Percentiles rank a stretch among this genome's conserved stretches.
Evolutionary conservation across 2,888 invertebrate genomes (phyloP).

Genomic region (Antheraea assamensis): DNA sequence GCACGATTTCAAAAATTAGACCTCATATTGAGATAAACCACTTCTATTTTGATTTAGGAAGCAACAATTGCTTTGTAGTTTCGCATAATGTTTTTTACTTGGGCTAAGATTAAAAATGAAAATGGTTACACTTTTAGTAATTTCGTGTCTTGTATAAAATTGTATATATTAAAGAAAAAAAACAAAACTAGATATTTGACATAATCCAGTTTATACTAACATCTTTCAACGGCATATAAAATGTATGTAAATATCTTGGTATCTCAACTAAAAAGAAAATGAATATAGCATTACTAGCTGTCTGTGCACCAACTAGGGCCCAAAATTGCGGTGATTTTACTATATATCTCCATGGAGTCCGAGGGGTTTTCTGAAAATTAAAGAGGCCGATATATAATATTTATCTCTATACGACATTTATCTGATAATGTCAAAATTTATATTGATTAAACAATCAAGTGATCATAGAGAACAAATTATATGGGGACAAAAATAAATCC

Average conservation of each 20-base stretch:
- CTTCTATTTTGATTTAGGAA: no score
- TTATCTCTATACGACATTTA: no score
- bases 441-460: no score
- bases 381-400: neutral
- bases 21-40: no score
- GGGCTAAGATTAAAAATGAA: no score
- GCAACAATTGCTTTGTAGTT: neutral
- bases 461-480: no score
- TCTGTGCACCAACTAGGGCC: constrained; percentile 56
- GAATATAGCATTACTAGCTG: constrained; percentile 56
- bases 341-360: constrained; percentile 58
- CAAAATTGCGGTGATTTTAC: constrained; percentile 56
- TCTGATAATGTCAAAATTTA: no score
- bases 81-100: neutral
- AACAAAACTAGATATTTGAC: neutral
- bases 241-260: constrained; percentile 51
- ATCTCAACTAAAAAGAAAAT: constrained; percentile 58
- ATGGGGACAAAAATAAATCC: no score
- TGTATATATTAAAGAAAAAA: neutral
- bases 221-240: constrained; percentile 45
- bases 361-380: constrained; percentile 49
- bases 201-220: constrained; percentile 41
- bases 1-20: no score
- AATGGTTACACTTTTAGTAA: no score
- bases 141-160: no score